Evolutionary conservation across 2,797 vertebrate species (phyloP).

Genomic region (Cirrhinus mrigala): DNA sequence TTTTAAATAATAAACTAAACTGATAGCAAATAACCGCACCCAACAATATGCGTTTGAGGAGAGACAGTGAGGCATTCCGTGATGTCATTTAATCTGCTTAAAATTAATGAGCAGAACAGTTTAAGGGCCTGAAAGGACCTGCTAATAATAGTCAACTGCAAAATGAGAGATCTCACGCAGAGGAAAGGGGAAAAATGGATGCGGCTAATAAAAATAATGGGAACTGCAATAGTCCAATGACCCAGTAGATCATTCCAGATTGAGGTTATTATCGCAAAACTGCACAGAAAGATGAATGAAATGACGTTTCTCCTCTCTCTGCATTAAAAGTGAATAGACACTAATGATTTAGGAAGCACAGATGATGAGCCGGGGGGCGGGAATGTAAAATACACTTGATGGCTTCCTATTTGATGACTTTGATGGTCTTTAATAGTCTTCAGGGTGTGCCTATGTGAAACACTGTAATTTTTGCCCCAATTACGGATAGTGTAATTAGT

Average conservation of each 20-base stretch:
- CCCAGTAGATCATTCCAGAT: conserved; percentile 29
- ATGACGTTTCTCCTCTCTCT: conserved; percentile 10
- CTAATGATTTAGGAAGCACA: background rate
- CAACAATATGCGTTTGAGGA: background rate
- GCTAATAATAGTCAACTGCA: conserved; percentile 41
- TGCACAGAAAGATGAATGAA: conserved; percentile 3
- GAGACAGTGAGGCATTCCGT: background rate
- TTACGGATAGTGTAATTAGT: too few species aligned
- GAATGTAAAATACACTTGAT: background rate
- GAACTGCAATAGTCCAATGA: conserved; percentile 38
- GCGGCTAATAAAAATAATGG: conserved; percentile 23
- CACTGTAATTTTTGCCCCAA: background rate
- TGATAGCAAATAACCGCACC: conserved; percentile 5
- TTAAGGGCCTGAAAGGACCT: conserved; percentile 12
- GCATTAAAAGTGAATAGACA: background rate
- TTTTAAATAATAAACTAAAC: background rate
- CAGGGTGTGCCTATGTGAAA: background rate
- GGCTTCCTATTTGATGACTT: background rate
- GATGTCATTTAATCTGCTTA: conserved; percentile 30
- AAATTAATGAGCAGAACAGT: conserved; percentile 37
- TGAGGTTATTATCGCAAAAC: conserved; percentile 14
- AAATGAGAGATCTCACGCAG: conserved; percentile 17
- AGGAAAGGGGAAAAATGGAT: conserved; percentile 15
- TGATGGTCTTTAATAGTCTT: background rate
- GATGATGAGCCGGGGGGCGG: background rate